phyloP scores from a whole-genome alignment of 35 echinoderm and acorn worm genomes.

The Acanthaster planci region DNA sequence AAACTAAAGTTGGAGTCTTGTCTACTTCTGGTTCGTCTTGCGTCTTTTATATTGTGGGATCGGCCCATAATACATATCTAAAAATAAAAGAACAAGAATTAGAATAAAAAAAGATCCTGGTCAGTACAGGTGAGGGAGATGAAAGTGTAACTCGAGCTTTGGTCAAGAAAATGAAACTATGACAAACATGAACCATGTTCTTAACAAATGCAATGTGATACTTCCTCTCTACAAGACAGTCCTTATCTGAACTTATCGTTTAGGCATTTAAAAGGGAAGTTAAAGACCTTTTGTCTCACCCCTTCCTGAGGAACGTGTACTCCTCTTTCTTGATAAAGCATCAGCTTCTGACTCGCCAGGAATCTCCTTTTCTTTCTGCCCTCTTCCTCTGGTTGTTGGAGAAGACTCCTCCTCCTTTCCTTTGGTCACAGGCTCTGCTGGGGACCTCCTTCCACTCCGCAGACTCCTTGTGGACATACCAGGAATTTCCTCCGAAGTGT shows the following conservation, averaged over 20 bases:
- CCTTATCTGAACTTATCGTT: not conserved
- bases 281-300: conserved; percentile 10
- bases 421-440: not conserved
- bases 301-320: conserved; percentile 32
- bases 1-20: too few species aligned
- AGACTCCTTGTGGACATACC: conserved; percentile 29
- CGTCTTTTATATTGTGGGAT: conserved; percentile 52
- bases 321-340: conserved; percentile 20
- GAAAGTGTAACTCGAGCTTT: not conserved
- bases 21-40: conserved; percentile 65
- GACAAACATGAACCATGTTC: not conserved
- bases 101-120: not conserved
- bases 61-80: conserved; percentile 64
- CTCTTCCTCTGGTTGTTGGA: conserved; percentile 31
- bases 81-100: conserved; percentile 14
- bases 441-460: conserved; percentile 14
- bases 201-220: not conserved
- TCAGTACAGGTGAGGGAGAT: not conserved
- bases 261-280: conserved; percentile 5
- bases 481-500: conserved; percentile 16
- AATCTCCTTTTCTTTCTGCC: conserved; percentile 19
- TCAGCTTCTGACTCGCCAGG: not conserved
- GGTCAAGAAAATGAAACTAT: not conserved
- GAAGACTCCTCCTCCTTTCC: conserved; percentile 26
- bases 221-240: not conserved